Base-by-base conservation (phyloP, 2,797 vertebrate species). In the Argya squamiceps region DNA sequence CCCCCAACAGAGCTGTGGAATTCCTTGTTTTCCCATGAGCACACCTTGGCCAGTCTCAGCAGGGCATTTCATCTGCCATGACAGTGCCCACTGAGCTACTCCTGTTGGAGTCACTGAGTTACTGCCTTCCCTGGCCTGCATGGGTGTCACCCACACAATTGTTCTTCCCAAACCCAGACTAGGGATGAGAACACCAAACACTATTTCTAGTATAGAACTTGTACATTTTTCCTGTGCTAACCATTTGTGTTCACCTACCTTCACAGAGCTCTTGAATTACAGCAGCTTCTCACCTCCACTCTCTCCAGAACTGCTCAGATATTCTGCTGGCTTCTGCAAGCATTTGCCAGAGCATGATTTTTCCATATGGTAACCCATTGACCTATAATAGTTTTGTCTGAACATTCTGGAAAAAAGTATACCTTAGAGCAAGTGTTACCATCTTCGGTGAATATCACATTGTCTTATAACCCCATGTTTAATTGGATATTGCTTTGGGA, bases 71-170 rank as follows among this genome's bases (percentile, higher is more conserved):
- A 53, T 32, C 60, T 15, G 7, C 14, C 13, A 4, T 10, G 7
- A 22, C 11, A 9, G 19, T 13, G 4, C 47, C 43, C 24, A 15
- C 47, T 46, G 52, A 46, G 49, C 41, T 41, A 1, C 14, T 41
- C n/a, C 15, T 26, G 13, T 2, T 53, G 15, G 12, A 82, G 39
- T 12, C 53, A 43, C 41, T 18, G 4, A 65, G 44, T 32, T 30
- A 15, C 16, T 24, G 34, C 32, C 17, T 47, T 30, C 78, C 60
- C 58, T 3, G 26, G 18, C 19, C 50, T 24, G 23, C 12, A 79
- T 2, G 5, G 6, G 7, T 5, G 18, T 11, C 50, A 81, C 16
- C 17, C 34, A 29, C 15, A 24, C 1, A 0, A 17, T 0, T 14
- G 3, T 10, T 47, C 32, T 52, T 87, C 29, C 29, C 15, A 53